phyloP scores from a whole-genome alignment of 2,797 vertebrate species.

The Heteromormyrus szaboi region DNA sequence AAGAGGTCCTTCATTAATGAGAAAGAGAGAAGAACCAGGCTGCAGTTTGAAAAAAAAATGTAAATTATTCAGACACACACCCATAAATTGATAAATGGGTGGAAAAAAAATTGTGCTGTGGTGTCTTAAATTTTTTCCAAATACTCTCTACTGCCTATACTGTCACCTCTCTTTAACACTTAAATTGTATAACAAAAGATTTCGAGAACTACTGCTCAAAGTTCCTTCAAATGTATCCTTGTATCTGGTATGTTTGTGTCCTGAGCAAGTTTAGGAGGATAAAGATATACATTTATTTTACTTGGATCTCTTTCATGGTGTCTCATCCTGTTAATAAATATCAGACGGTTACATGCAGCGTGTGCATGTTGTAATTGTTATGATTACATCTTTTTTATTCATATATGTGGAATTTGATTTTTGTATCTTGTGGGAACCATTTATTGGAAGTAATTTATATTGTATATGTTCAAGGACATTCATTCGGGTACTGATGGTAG shows the following conservation, averaged over 20 bases:
- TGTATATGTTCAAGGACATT: neutral
- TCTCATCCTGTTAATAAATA: neutral
- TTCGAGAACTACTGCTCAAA: neutral
- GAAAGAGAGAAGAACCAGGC: too few relatives aligned
- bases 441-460: neutral
- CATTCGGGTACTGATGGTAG: neutral
- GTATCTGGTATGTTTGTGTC: neutral
- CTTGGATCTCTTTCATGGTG: neutral
- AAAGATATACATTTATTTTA: neutral
- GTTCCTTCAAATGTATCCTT: neutral
- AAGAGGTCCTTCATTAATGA: too few relatives aligned
- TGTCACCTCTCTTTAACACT: neutral
- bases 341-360: neutral
- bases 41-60: too few relatives aligned
- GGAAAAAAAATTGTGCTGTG: too few relatives aligned
- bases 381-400: neutral
- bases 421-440: neutral
- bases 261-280: neutral
- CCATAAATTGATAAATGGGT: too few relatives aligned
- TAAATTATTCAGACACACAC: neutral
- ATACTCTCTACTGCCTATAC: neutral
- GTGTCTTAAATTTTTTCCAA: too few relatives aligned
- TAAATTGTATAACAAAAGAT: neutral
- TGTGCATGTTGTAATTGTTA: neutral
- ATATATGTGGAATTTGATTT: neutral